phyloP scores from a whole-genome alignment of 2,888 invertebrate genomes.

The Psylliodes chrysocephalus region DNA sequence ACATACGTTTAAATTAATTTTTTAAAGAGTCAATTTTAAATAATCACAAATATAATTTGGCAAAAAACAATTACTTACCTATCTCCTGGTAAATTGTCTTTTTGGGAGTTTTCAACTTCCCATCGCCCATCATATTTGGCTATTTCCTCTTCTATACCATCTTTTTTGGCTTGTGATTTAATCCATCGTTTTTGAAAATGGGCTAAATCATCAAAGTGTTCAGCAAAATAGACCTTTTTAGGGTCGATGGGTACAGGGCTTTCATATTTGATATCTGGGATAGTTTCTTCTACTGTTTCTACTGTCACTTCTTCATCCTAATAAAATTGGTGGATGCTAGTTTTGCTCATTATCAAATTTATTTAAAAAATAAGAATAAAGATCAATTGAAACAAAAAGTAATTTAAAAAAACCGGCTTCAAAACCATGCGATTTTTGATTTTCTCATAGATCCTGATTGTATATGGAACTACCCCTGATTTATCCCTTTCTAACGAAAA shows the following conservation, averaged over 20 bases:
- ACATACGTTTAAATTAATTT: too few relatives aligned
- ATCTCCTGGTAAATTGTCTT: constrained; percentile 82
- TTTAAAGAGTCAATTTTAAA: too few relatives aligned
- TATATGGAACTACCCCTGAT: too few relatives aligned
- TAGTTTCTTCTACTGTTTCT: constrained; percentile 54
- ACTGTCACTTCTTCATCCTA: constrained; percentile 55
- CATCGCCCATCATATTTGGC: constrained; percentile 94
- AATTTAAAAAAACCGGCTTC: too few relatives aligned
- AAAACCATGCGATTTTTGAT: too few relatives aligned
- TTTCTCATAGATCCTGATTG: too few relatives aligned
- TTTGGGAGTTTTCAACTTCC: constrained; percentile 79
- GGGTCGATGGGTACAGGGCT: constrained; percentile 75
- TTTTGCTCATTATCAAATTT: too few relatives aligned
- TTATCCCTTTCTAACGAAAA: too few relatives aligned
- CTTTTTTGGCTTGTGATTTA: constrained; percentile 88
- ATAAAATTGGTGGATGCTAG: too few relatives aligned
- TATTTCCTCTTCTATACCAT: constrained; percentile 82
- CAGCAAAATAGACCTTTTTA: constrained; percentile 78
- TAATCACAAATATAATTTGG: too few relatives aligned
- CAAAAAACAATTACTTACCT: constrained; percentile 53
- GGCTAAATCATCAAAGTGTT: constrained; percentile 84
- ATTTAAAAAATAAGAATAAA: too few relatives aligned
- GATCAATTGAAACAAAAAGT: too few relatives aligned
- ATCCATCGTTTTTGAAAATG: constrained; percentile 85
- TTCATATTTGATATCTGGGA: constrained; percentile 70